phyloP scores from a whole-genome alignment of 1,140 invertebrate species.

The Calliopsis andreniformis region DNA sequence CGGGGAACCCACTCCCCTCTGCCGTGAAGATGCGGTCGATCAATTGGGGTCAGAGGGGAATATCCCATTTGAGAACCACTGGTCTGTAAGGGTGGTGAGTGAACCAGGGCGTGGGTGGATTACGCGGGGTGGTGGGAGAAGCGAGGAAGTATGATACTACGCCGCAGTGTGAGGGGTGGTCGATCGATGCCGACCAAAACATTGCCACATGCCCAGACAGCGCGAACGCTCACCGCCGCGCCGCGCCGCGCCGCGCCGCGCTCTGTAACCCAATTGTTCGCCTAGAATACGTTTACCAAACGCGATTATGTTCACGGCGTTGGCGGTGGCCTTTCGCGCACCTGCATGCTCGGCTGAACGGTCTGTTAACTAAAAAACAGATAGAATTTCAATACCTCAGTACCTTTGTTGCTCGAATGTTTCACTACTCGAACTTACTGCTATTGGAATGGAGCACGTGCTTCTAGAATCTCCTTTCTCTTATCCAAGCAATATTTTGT shows the following conservation, averaged over 20 bases:
- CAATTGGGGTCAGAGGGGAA: background rate
- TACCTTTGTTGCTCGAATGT: too few species aligned
- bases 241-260: too few species aligned
- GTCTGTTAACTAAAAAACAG: background rate
- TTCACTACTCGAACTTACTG: background rate
- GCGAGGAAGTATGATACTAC: slow-evolving; percentile 70
- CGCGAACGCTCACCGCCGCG: slow-evolving; percentile 27
- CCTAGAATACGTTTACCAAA: slow-evolving; percentile 38
- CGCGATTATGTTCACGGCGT: slow-evolving; percentile 13
- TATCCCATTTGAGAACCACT: slow-evolving; percentile 72
- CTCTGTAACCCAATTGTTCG: slow-evolving; percentile 35
- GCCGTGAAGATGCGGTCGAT: background rate
- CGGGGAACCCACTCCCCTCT: background rate
- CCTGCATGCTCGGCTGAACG: background rate
- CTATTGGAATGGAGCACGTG: too few species aligned
- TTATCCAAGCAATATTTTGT: too few species aligned
- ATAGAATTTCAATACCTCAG: background rate
- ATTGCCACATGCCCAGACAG: slow-evolving; percentile 79
- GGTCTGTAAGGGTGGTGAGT: slow-evolving; percentile 75
- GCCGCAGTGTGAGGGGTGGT: slow-evolving; percentile 70
- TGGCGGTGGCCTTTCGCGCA: background rate
- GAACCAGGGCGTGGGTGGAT: slow-evolving; percentile 79
- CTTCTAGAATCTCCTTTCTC: too few species aligned
- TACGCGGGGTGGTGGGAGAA: slow-evolving; percentile 65
- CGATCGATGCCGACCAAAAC: slow-evolving; percentile 81